Evolutionary conservation across 2,888 invertebrate species (phyloP).

Genomic region (Blera fallax): DNA sequence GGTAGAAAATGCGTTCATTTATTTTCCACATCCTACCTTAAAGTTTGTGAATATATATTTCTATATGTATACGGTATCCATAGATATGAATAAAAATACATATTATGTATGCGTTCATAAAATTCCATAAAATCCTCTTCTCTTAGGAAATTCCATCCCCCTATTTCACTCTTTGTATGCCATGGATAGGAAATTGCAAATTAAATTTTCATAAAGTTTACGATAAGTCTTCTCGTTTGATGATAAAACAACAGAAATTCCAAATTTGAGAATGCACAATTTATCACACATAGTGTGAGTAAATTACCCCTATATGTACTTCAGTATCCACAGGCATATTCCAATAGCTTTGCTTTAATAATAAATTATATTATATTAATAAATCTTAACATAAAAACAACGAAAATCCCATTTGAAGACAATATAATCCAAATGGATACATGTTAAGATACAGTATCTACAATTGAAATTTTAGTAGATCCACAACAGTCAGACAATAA

Average conservation of each 20-base stretch:
- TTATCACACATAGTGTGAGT: conserved; percentile 33
- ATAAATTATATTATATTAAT: conserved; percentile 55
- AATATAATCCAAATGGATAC: conserved; percentile 45
- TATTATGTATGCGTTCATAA: conserved; percentile 52
- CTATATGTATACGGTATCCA: no score
- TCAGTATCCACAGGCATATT: background rate
- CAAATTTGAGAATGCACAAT: conserved; percentile 52
- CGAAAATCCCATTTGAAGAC: conserved; percentile 41
- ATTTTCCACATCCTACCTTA: conserved; percentile 47
- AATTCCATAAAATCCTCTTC: conserved; percentile 51
- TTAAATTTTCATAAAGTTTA: conserved; percentile 69
- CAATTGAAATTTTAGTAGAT: conserved; percentile 42
- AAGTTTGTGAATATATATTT: background rate
- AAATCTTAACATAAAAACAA: conserved; percentile 36
- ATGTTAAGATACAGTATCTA: conserved; percentile 30
- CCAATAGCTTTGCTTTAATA: conserved; percentile 28
- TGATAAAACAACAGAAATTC: conserved; percentile 50
- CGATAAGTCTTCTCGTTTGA: conserved; percentile 31
- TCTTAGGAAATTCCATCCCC: background rate
- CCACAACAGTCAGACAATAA: background rate
- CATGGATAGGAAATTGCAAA: conserved; percentile 61
- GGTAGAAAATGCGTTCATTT: conserved; percentile 61
- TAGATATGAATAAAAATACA: conserved; percentile 21
- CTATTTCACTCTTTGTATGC: background rate
- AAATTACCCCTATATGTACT: background rate